Conservation (phyloP, 2,888 invertebrate species). For the Clunio marinus region DNA sequence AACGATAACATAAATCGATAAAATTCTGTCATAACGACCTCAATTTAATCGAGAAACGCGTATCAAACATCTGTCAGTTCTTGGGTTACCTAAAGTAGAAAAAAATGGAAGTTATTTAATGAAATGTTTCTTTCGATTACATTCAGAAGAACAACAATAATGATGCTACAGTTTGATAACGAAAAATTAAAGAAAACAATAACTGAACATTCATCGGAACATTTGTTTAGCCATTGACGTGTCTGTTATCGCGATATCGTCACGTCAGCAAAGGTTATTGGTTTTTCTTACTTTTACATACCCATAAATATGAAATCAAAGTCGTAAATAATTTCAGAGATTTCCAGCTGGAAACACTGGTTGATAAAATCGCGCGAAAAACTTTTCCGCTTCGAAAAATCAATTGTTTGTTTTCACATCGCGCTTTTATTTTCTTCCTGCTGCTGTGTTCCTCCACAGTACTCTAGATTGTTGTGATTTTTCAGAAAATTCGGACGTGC, state of each 20-base stretch:
- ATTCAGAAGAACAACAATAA: no score
- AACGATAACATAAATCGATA: no score
- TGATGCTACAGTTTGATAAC: background rate
- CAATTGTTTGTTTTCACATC: slow-evolving; percentile 8
- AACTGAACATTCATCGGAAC: background rate
- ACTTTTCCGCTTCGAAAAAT: slow-evolving; percentile 4
- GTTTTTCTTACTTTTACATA: no score
- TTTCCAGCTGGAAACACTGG: background rate
- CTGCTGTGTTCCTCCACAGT: background rate
- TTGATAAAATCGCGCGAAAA: slow-evolving; percentile 21
- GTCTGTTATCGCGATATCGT: background rate
- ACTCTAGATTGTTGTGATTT: no score
- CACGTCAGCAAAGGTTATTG: background rate
- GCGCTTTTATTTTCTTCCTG: background rate
- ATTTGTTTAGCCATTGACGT: background rate
- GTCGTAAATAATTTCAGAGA: background rate
- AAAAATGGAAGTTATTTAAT: no score
- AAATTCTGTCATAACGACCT: background rate
- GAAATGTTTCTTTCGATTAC: no score
- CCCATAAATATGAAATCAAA: background rate
- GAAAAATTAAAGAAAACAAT: no score
- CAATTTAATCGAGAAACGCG: background rate
- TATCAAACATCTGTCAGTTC: background rate
- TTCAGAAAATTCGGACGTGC: background rate
- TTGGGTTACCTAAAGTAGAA: no score